Evolutionary conservation across 2,888 invertebrate genomes (phyloP).

Genomic region (Agapostemon virescens): DNA sequence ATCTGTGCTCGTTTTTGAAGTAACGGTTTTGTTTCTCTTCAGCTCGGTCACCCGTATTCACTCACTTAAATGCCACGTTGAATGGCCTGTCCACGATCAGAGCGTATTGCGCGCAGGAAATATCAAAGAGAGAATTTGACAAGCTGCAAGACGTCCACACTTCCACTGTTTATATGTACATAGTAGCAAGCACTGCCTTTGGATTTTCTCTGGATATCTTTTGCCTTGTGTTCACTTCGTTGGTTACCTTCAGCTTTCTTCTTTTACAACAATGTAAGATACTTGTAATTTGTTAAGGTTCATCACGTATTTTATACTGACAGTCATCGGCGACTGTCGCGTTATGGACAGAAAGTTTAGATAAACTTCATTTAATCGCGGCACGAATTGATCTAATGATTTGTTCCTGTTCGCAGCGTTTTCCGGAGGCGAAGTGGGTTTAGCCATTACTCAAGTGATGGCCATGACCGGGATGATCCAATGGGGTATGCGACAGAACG

Average conservation of each 20-base stretch:
- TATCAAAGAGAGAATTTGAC: constrained; percentile 85
- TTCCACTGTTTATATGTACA: constrained; percentile 81
- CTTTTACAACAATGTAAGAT: constrained; percentile 75
- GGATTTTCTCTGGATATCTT: constrained; percentile 84
- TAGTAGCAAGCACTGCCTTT: constrained; percentile 79
- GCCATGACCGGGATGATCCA: constrained; percentile 82
- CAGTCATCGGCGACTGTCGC: no score
- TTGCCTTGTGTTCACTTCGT: constrained; percentile 84
- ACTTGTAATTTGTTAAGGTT: not conserved
- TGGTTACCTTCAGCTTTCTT: constrained; percentile 85
- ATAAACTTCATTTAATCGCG: not conserved
- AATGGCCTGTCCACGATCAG: constrained; percentile 89
- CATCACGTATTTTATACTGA: no score
- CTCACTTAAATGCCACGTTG: constrained; percentile 88
- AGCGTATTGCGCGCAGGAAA: constrained; percentile 85
- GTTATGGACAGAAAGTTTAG: no score
- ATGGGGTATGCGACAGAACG: constrained; percentile 92
- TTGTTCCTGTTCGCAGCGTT: constrained; percentile 55
- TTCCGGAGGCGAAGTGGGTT: constrained; percentile 79
- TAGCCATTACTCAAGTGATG: constrained; percentile 81
- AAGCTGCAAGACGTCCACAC: constrained; percentile 81
- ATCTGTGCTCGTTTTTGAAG: not conserved
- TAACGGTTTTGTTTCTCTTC: constrained; percentile 59
- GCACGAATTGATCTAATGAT: not conserved
- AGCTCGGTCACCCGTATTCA: constrained; percentile 91